Conservation (phyloP, 1,140 invertebrate species). For the Drosophila orosa region DNA sequence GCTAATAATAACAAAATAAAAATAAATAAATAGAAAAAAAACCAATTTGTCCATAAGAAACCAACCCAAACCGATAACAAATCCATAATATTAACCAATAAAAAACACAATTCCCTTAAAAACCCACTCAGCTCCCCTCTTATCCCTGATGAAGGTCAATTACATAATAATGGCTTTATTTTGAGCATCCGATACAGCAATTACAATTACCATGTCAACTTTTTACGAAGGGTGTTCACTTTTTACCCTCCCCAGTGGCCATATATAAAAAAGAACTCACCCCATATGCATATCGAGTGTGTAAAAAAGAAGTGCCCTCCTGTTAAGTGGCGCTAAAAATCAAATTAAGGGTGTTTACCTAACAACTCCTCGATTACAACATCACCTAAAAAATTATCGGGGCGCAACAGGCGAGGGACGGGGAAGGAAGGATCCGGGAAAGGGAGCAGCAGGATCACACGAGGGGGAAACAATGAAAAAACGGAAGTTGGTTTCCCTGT, state of each 20-base stretch:
- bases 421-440: slow-evolving; percentile 27
- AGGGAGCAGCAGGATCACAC: slow-evolving; percentile 34
- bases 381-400: slow-evolving; percentile 59
- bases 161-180: slow-evolving; percentile 54
- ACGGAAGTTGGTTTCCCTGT: slow-evolving; percentile 60
- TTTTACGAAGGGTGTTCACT: slow-evolving; percentile 18
- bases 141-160: slow-evolving; percentile 49
- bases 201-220: slow-evolving; percentile 74
- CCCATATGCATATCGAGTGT: slow-evolving; percentile 46
- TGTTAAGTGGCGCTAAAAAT: slow-evolving; percentile 77
- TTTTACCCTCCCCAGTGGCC: slow-evolving; percentile 36
- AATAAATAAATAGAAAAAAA: too few relatives aligned
- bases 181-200: slow-evolving; percentile 49
- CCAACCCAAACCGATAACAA: background rate
- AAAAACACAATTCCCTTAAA: slow-evolving; percentile 16
- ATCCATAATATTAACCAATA: background rate
- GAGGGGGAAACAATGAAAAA: slow-evolving; percentile 54
- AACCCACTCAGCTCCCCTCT: slow-evolving; percentile 20
- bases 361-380: slow-evolving; percentile 73
- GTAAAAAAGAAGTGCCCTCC: slow-evolving; percentile 52
- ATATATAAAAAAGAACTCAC: slow-evolving; percentile 60
- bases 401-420: slow-evolving; percentile 44
- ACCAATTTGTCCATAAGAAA: background rate
- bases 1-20: too few relatives aligned
- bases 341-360: slow-evolving; percentile 74